Evolutionary conservation across 2,888 invertebrate species (phyloP), one percentile per base, ranked within the genome.

Genomic region (Nephrocerus scutellatus): DNA sequence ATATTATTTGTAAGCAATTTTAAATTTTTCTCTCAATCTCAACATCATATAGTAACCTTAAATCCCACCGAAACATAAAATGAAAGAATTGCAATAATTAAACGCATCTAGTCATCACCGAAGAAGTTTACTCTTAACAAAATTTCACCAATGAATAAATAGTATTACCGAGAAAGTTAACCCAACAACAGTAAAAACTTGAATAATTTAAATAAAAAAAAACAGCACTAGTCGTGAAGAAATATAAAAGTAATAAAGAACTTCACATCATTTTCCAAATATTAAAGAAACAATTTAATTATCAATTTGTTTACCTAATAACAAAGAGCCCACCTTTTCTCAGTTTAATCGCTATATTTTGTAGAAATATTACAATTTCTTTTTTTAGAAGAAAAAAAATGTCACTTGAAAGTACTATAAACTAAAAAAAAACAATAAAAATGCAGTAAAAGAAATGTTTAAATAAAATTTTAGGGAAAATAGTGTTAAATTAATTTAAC

Each of bases 401-500:
- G 44, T 44, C 41, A 42, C 42, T 44, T 37, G 36, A 34, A 46
- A 44, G 39, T 41, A 41, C 30, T 31, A 32, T 10, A 26, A 15
- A 23, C 25, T 10, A 28, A 36, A 36, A 2, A 36, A 36, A 24
- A 29, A 26, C 26, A 20, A 30, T 29, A 28, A 34, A n/a, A 30
- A 14, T 33, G 24, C 31, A 30, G 29, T 30, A 26, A 36, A 42
- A 35, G 19, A n/a, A n/a, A n/a, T n/a, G n/a, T n/a, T n/a, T n/a
- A n/a, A 39, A 43, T 28, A 42, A 44, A 36, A 43, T 13, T 32
- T 46, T 45, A 45, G 43, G 46, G 46, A 43, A 46, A 33, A 44
- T 46, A 46, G 46, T 44, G 39, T 41, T 44, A n/a, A 46, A 37
- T 46, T 46, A 44, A 39, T 43, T 38, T 36, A 44, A 44, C 26